Conservation (phyloP, 2,888 invertebrate genomes). For the Pycnomerus fuliginosus region DNA sequence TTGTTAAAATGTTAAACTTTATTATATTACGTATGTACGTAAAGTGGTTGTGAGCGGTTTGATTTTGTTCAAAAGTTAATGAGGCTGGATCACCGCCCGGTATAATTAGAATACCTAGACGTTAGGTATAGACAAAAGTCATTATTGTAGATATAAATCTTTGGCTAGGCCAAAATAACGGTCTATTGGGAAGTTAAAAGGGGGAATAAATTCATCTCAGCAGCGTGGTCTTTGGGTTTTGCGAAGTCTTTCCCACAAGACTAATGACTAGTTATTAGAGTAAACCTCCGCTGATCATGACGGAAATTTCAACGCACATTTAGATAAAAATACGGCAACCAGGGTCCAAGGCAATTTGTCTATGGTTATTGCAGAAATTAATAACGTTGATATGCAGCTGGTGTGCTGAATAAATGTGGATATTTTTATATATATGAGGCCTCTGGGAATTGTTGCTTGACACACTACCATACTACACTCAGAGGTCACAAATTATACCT, state of each 20-base stretch:
- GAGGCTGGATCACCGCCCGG: no score
- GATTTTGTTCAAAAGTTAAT: no score
- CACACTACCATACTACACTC: constrained; percentile 21
- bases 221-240: neutral
- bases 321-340: constrained; percentile 19
- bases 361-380: constrained; percentile 32
- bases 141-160: no score
- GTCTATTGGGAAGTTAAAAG: no score
- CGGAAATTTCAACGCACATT: constrained; percentile 18
- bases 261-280: constrained; percentile 7
- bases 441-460: constrained; percentile 26
- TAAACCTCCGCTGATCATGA: constrained; percentile 20
- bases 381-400: constrained; percentile 34
- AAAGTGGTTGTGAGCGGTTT: no score
- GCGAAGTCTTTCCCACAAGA: neutral
- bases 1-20: no score
- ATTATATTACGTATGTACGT: no score
- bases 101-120: no score
- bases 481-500: constrained; percentile 27
- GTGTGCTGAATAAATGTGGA: constrained; percentile 28
- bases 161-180: no score
- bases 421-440: constrained; percentile 30
- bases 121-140: no score
- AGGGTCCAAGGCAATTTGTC: constrained; percentile 29
- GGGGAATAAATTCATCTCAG: neutral